A percentile compares a stretch with the other conserved stretches of the same genome.
Conservation (phyloP, 2,888 invertebrate species). For the Ferrisia virgata region DNA sequence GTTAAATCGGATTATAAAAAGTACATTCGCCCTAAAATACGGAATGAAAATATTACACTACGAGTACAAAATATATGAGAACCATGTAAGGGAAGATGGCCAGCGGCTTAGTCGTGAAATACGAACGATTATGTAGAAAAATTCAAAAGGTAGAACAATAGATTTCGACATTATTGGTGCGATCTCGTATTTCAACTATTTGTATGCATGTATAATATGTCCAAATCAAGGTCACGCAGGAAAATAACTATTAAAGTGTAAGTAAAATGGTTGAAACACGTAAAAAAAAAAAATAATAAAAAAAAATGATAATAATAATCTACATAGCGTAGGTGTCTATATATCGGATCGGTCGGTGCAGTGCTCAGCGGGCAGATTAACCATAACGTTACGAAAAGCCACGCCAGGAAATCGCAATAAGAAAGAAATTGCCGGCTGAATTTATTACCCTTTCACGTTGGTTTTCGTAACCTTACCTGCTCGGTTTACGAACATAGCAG, state of each 20-base stretch:
- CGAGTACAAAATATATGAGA: too few species aligned
- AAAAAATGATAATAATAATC: too few species aligned
- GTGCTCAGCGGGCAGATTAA: too few species aligned
- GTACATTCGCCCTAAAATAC: background rate
- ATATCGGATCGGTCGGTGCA: background rate
- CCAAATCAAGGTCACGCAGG: constrained; percentile 6
- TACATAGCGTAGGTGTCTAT: background rate
- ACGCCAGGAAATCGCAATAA: background rate
- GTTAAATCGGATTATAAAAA: too few species aligned
- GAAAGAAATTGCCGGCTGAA: background rate
- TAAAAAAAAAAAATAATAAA: background rate
- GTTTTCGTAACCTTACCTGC: background rate
- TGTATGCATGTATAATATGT: constrained; percentile 31
- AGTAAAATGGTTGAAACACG: background rate
- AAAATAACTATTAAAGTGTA: background rate
- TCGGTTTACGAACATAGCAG: background rate
- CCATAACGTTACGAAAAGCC: background rate
- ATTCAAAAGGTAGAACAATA: background rate
- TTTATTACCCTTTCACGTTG: background rate
- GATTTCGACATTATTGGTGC: constrained; percentile 6
- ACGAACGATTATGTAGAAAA: background rate
- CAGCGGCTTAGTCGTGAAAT: background rate
- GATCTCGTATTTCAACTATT: constrained; percentile 24
- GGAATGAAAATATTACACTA: background rate
- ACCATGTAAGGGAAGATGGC: background rate